Evolutionary conservation across 2,113 vertebrate species (phyloP).

Genomic region (Sporophila hypoxantha): DNA sequence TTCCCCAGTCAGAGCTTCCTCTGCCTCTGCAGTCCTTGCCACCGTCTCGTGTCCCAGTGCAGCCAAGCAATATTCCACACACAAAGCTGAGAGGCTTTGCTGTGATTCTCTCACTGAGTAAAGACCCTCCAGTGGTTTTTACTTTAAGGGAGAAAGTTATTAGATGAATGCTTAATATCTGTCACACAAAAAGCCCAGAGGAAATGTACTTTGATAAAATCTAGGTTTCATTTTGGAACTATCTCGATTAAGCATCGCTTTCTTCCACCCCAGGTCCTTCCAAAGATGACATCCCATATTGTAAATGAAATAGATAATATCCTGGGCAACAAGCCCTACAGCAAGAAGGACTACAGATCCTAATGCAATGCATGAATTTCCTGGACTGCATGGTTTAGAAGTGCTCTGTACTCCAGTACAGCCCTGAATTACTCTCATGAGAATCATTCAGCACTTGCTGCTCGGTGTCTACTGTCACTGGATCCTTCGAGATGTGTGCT

Average conservation of each 20-base stretch:
- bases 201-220: background rate
- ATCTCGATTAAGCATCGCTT: background rate
- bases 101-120: background rate
- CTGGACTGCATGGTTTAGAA: constrained; percentile 64
- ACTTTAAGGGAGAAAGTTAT: background rate
- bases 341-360: constrained; percentile 95
- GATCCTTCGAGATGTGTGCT: constrained; percentile 70
- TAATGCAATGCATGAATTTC: constrained; percentile 72
- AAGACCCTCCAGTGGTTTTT: background rate
- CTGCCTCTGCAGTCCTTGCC: background rate
- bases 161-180: background rate
- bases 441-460: constrained; percentile 70
- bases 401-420: constrained; percentile 46
- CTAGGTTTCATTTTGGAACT: background rate
- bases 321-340: constrained; percentile 91
- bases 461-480: constrained; percentile 63
- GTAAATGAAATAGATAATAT: constrained; percentile 95
- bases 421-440: constrained; percentile 42
- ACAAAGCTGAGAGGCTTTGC: background rate
- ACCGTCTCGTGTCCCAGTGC: background rate
- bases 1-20: background rate
- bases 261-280: constrained; percentile 81
- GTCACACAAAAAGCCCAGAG: background rate
- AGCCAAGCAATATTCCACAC: background rate
- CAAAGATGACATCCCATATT: constrained; percentile 95